Base-by-base conservation (phyloP, 2,113 vertebrate species). In the cat (Felis catus) region DNA sequence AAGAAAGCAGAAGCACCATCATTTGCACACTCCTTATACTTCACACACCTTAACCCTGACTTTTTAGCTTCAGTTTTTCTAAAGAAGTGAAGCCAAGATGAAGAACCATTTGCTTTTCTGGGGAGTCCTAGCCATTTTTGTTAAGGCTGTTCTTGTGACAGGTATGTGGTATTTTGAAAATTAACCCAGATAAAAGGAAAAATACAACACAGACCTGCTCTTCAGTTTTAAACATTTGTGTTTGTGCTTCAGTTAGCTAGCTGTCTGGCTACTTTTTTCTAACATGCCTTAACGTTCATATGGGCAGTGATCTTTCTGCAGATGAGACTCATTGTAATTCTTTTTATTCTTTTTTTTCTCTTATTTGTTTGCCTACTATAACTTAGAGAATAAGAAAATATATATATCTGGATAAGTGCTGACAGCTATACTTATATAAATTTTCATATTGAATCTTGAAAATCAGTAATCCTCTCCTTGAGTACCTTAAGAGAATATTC, bases 51-150 rank as follows among this genome's bases (percentile, higher is more conserved):
- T 97, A 90, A 82, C 92, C 18, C 82, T 93, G 95, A 66, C 91
- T 88, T 89, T 80, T 74, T 79, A 95, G 2, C 91, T 97, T 13
- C 9, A 51, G 27, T 97, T 97, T 98, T 98, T 96, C 98, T 98
- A 98, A 98, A 98, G 97, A 97, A 98, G 96, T n/a, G 65, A 88
- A 96, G 98, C 92, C 98, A 97, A 66, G 98, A 99, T 99, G 99
- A 99, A 96, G 98, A 98, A 41, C 73, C 96, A 70, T 89, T 98
- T 98, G 98, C 41, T 92, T 61, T 89, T 98, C 66, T 97, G 95
- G 79, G 83, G 95, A 85, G 95, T 98, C 63, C 91, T 98, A 96
- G 98, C 94, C 0, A 0, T 98, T 94, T 98, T 98, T 98, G 8
- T 86, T 94, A 98, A 96, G 16, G 86, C 97, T 71, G 0, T 98